Base-by-base conservation (phyloP, 2,888 invertebrate species). In the Flexamia atlantica region DNA sequence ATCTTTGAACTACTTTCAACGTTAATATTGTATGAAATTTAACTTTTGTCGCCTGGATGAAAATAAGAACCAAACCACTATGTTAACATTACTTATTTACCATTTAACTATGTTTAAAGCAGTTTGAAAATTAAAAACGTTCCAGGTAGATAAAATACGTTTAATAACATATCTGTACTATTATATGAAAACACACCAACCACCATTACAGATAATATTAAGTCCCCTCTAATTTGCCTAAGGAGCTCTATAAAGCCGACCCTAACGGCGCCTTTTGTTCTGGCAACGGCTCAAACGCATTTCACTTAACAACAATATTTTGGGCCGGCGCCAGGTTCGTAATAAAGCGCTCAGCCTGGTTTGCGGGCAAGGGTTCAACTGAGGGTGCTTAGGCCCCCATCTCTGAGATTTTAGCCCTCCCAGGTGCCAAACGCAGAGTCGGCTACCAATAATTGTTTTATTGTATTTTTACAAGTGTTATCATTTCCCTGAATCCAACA, bases 261-360 rank as follows among this genome's bases (percentile, higher is more conserved):
- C 64, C 70, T 70, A 70, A 70, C 14, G 40, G 36, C 40, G 70
- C 70, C 70, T 30, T 76, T 76, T 76, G 76, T 76, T 76, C 57
- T 79, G 79, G 79, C 57, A 32, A 0, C 17, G 3, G 53, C 32
- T 36, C 79, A 79, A 79, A 50, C 79, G 79, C 79, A 79, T 79
- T 79, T 79, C 79, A 79, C 79, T 79, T 79, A 79, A 79, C 79
- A 79, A 57, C 79, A 79, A 79, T 79, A 79, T 79, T 79, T 79
- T 79, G 79, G 79, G 3, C 25, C 25, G n/a, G 7, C 28, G 46
- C 76, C 76, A 46, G 17, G 28, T 12, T 28, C 46, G 50, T 76
- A 76, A 76, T 76, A 76, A 36, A 72, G 76, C 36, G 70, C 70
- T 40, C 70, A 70, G 70, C 70, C 10, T 7, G n/a, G 68, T 7